Conservation (phyloP, 2,113 vertebrate species). For the Willisornis vidua region DNA sequence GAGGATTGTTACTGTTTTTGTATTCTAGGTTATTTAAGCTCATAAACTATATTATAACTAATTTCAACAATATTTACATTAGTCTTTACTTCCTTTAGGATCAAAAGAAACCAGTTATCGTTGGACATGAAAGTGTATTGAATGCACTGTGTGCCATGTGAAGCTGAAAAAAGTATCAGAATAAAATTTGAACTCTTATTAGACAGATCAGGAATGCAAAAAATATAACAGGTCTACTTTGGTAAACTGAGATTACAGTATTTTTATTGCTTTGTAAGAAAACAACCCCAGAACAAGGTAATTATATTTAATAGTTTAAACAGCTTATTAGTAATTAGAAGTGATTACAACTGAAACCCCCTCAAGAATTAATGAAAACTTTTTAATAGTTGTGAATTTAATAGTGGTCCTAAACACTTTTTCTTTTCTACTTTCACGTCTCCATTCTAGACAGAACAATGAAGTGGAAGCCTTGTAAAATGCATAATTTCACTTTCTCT, state of each 20-base stretch:
- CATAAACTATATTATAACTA: not conserved
- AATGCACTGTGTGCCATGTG: not conserved
- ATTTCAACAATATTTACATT: not conserved
- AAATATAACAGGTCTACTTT: not conserved
- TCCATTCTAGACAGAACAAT: not conserved
- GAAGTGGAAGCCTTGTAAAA: not conserved
- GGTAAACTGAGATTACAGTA: not conserved
- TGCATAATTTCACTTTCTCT: not conserved
- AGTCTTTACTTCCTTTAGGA: not conserved
- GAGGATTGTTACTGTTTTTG: not conserved
- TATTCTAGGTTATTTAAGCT: not conserved
- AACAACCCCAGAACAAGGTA: not conserved
- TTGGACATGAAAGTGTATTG: not conserved
- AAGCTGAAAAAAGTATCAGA: not conserved
- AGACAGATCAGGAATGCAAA: not conserved
- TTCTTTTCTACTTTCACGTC: not conserved
- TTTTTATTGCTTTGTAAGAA: not conserved
- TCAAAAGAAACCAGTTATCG: not conserved
- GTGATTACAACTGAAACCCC: constrained; percentile 8
- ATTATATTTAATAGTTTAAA: constrained; percentile 32
- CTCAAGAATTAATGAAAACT: not conserved
- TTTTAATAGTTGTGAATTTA: not conserved
- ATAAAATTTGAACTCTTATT: not conserved
- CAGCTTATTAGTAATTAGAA: constrained; percentile 24
- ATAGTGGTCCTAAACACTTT: not conserved